Base-by-base conservation (phyloP, 2,113 vertebrate genomes). In the Oncorhynchus keta region DNA sequence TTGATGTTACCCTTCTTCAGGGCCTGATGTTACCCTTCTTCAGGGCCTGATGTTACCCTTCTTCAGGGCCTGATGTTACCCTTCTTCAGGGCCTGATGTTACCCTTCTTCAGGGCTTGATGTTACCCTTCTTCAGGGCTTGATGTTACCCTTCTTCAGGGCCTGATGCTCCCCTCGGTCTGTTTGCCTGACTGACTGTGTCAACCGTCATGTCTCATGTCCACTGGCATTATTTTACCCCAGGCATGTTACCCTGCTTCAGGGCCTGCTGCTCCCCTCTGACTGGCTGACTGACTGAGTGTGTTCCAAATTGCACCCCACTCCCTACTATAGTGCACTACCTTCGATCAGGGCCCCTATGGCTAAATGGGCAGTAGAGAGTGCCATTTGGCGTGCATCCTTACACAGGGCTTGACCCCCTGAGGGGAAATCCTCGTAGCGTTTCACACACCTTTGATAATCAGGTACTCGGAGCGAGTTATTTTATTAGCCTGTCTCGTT, bases 391-490 rank as follows among this genome's bases (percentile, higher is more conserved):
- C 14, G 4, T 16, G 49, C 12, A 16, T 2, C 11, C 61, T 65
- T 77, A 59, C 82, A 70, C 61, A 69, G 76, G 20, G 48, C 79
- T 83, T 87, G 79, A 88, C 84, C 88, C 85, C 82, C 81, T 80
- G 73, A 64, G 67, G 67, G 75, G 48, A 88, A 78, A 82, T 79
- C 71, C 76, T 83, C 77, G 39, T 59, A 83, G 79, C 77, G 79
- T 78, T 84, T 80, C 72, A 77, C 79, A 89, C 87, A 86, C 80
- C 76, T 80, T 80, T 83, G 81, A 85, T 83, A 7, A 16, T 5
- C 55, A 57, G 18, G 1, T 14, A 57, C 55, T 57, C 3, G 55
- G 18, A 20, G 55, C 2, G 13, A 57, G 14, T 57, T 16, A 0
- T 20, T 20, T 20, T 57, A 16, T 57, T 16, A 57, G 55, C 16